phyloP scores from a whole-genome alignment of 2,797 vertebrate species.

The Lerista edwardsae region DNA sequence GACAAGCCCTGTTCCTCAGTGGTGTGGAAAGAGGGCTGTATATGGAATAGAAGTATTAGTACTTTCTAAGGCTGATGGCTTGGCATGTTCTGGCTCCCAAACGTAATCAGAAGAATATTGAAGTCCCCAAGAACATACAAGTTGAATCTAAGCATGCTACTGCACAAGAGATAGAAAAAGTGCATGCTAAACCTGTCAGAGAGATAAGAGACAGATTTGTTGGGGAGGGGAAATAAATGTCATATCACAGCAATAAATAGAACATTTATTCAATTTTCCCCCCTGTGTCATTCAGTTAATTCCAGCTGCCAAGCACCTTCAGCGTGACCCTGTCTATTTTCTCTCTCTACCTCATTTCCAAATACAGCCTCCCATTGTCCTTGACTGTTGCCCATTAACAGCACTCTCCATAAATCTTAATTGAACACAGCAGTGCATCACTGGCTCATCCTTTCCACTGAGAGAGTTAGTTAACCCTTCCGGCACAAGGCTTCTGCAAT shows the following conservation, averaged over 20 bases:
- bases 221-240: background rate
- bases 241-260: background rate
- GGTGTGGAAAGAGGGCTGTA: too few species aligned
- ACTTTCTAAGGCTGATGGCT: too few species aligned
- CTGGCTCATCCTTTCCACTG: constrained; percentile 21
- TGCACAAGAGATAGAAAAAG: background rate
- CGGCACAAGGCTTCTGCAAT: background rate
- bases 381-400: constrained; percentile 49
- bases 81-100: background rate
- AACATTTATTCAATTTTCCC: background rate
- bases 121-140: background rate
- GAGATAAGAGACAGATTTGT: background rate
- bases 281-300: background rate
- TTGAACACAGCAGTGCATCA: constrained; percentile 30
- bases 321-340: constrained; percentile 8
- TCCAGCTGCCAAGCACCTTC: constrained; percentile 21
- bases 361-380: constrained; percentile 24
- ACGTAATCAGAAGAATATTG: too few species aligned
- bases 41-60: too few species aligned
- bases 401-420: constrained; percentile 42
- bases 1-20: too few species aligned
- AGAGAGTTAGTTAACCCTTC: constrained; percentile 16
- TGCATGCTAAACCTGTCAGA: background rate
- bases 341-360: constrained; percentile 32
- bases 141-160: background rate